Evolutionary conservation across 2,888 invertebrate genomes (phyloP), one percentile per base, ranked within the genome.

Genomic region (Miltochrista miniata): DNA sequence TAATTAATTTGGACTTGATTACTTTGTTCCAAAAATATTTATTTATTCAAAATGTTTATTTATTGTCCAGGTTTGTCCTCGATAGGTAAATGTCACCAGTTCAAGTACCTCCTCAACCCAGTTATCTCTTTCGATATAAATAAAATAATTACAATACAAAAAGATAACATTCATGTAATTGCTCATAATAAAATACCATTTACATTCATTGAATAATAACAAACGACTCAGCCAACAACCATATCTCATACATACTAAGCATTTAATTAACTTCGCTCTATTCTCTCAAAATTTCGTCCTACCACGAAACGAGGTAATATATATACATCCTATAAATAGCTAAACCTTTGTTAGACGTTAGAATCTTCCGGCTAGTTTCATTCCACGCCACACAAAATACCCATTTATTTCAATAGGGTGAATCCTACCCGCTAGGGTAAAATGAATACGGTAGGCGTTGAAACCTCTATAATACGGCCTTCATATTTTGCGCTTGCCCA

Each of bases 341-440:
- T 15, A 45, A 48, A 38, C 61, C 54, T 61, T 60, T 56, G 51
- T 51, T 59, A 46, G 40, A 45, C 42, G 51, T 37, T 56, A 45
- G 42, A 60, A 54, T 61, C 56, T 52, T 61, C 59, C 56, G 45
- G 65, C 46, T 59, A 64, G 61, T 59, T 61, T 68, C 59, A 56
- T 64, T 56, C 45, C 43, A 57, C 41, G 56, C 61, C 48, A 49
- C 45, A 45, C 60, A 66, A 56, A 24, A 61, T 68, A 68, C 49
- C 69, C 61, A 66, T 66, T 68, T 68, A 68, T 68, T 68, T 66
- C 66, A 68, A 66, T 66, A 64, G 66, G 62, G 56, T 12, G 49
- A 53, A 53, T 54, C 45, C 54, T 44, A 59, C 55, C 68, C 61
- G 64, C 61, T 54, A 48, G 56, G 43, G 11, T 40, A 24, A 49